phyloP scores from a whole-genome alignment of 2,888 invertebrate species.

The Heliothis peltigera region DNA sequence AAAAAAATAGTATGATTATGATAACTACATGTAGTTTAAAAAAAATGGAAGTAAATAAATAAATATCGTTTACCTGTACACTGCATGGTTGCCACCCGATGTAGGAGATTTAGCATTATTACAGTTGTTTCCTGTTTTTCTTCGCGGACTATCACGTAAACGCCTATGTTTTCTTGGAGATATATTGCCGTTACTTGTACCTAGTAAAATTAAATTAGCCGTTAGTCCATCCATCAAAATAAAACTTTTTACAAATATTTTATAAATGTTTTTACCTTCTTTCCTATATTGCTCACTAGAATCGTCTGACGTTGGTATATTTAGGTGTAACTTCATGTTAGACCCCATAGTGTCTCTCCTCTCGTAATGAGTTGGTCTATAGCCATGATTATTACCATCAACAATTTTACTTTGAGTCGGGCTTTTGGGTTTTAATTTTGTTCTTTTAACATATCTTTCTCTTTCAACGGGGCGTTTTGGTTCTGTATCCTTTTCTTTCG shows the following conservation, averaged over 20 bases:
- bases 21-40: not conserved
- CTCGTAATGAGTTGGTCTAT: slow-evolving; percentile 83
- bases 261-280: slow-evolving; percentile 72
- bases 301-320: slow-evolving; percentile 91
- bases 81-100: slow-evolving; percentile 79
- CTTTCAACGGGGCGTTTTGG: slow-evolving; percentile 82
- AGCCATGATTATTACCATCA: slow-evolving; percentile 73
- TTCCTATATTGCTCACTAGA: slow-evolving; percentile 90
- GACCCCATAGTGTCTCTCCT: slow-evolving; percentile 88
- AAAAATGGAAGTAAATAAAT: not conserved
- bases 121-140: slow-evolving; percentile 90
- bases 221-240: not conserved
- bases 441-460: slow-evolving; percentile 86
- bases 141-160: slow-evolving; percentile 91
- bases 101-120: slow-evolving; percentile 89
- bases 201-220: slow-evolving; percentile 59
- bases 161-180: slow-evolving; percentile 91
- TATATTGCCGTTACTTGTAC: slow-evolving; percentile 83
- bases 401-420: slow-evolving; percentile 83
- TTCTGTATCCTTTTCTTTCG: slow-evolving; percentile 82
- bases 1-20: slow-evolving; percentile 39
- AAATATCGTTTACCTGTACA: slow-evolving; percentile 77
- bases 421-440: slow-evolving; percentile 86
- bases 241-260: not conserved
- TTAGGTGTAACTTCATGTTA: slow-evolving; percentile 88